Base-by-base conservation (phyloP, 2,888 invertebrate genomes). In the Arctia plantaginis region DNA sequence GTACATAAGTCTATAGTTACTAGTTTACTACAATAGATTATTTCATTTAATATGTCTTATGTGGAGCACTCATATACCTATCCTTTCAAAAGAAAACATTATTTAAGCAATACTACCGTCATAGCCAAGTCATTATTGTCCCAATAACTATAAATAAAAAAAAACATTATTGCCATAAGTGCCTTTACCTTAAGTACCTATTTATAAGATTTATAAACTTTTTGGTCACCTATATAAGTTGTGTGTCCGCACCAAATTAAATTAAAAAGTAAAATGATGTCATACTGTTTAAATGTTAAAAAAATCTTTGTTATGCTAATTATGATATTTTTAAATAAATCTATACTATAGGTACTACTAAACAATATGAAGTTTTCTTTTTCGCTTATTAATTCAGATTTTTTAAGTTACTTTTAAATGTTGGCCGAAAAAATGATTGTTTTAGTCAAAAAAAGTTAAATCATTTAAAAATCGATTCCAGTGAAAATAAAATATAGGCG, bases 231-330 rank as follows among this genome's bases (percentile, higher is more conserved):
- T 10, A 8, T 59, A 69, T 18, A 18, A 69, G 1, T 30, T 59
- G 69, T 59, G 55, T 69, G 55, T 69, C 35, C 35, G 69, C 69
- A 69, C 69, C 18, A 27, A 69, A 18, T 39, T 27, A 51, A 35
- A 69, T 0, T 55, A 35, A 13, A 13, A 69, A 35, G 23, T 68
- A 33, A 27, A 33, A n/a, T 62, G 27, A 30, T 30, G 18, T 30
- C 6, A 6, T 62, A 30, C 4, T 27, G 27, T 0, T 27, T 59
- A 12, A 3, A 68, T 18, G 33, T 68, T n/a, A 51, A 69, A 20
- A n/a, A n/a, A 30, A 13, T 20, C 8, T 4, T 30, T 7, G 15
- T 15, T 62, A 62, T 33, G 18, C 35, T 20, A 35, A 39, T 30
- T 67, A 30, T 12, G 30, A 47, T 33, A 67, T 67, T 67, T 62